These are phyloP conservation scores for Calonectris borealis DNA, from an alignment of 2,113 vertebrate genomes.

Conservation along the genomic window DNA sequence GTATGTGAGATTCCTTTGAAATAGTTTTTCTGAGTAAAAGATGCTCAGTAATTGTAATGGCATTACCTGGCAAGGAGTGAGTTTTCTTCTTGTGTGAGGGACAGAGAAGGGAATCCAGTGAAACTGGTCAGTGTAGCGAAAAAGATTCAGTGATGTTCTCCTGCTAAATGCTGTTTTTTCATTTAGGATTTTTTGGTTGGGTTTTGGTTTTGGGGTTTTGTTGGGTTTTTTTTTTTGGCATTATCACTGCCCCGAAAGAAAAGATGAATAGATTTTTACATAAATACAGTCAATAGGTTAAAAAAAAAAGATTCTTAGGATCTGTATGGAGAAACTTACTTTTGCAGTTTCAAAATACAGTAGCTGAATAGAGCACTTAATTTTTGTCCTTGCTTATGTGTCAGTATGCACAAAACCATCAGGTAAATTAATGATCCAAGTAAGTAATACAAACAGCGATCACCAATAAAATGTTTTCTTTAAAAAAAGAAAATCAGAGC, in stretches of 20 bases:
- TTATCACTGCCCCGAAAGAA: not conserved
- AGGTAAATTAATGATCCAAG: not conserved
- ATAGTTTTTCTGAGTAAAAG: not conserved
- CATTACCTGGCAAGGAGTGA: not conserved
- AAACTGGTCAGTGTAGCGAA: not conserved
- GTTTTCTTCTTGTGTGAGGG: not conserved
- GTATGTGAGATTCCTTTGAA: not conserved
- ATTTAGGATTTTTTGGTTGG: not conserved
- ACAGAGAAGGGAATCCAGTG: not conserved
- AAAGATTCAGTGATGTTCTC: not conserved
- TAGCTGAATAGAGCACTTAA: not conserved
- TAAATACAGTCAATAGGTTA: not conserved
- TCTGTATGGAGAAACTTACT: not conserved
- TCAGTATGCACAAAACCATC: not conserved
- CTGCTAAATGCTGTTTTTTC: not conserved
- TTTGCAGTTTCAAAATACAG: not conserved
- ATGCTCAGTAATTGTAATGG: not conserved
- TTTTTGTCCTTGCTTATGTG: not conserved
- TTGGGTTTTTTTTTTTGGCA: not conserved
- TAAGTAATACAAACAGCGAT: not conserved
- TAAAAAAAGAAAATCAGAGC: not conserved
- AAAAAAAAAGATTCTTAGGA: not conserved
- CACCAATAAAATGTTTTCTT: not conserved
- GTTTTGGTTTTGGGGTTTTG: too few species aligned
- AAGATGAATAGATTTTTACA: not conserved